A percentile compares a stretch with the other conserved stretches of the same genome.
These are phyloP conservation scores for Apocheima hispidaria DNA, from an alignment of 2,888 invertebrate species.

Conservation along the genomic window DNA sequence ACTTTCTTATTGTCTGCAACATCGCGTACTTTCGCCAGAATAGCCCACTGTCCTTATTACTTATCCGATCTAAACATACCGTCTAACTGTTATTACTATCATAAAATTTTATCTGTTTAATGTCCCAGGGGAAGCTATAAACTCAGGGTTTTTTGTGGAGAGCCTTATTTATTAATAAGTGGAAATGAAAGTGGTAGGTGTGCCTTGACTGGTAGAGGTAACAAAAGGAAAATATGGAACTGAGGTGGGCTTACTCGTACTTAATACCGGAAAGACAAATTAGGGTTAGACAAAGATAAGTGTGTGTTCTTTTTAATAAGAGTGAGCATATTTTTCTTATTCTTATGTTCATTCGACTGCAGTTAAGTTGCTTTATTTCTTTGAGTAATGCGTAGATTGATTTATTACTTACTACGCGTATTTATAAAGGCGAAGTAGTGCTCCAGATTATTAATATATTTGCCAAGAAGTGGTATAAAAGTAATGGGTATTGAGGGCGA, in stretches of 20 bases:
- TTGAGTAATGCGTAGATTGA: background rate
- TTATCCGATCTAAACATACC: constrained; percentile 52
- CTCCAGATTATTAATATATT: constrained; percentile 16
- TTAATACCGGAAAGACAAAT: constrained; percentile 28
- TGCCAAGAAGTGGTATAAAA: constrained; percentile 45
- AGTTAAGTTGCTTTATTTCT: background rate
- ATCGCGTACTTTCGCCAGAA: constrained; percentile 54
- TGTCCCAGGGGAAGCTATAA: constrained; percentile 40
- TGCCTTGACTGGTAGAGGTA: constrained; percentile 26
- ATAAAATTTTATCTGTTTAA: constrained; percentile 53
- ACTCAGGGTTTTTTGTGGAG: constrained; percentile 36
- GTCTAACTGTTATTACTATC: constrained; percentile 50
- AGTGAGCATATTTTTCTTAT: background rate
- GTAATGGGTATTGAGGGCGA: constrained; percentile 59
- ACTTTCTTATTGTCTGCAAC: constrained; percentile 57
- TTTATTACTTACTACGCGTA: background rate
- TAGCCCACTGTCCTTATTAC: constrained; percentile 50
- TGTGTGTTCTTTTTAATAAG: constrained; percentile 19
- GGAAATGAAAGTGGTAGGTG: constrained; percentile 32
- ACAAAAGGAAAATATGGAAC: constrained; percentile 28
- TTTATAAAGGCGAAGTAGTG: constrained; percentile 5
- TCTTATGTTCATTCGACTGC: background rate
- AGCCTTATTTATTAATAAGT: constrained; percentile 39
- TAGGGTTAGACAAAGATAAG: constrained; percentile 38
- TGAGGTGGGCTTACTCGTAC: constrained; percentile 8